Base-by-base conservation (phyloP, 2,888 invertebrate genomes). In the Cephus pulcher region DNA sequence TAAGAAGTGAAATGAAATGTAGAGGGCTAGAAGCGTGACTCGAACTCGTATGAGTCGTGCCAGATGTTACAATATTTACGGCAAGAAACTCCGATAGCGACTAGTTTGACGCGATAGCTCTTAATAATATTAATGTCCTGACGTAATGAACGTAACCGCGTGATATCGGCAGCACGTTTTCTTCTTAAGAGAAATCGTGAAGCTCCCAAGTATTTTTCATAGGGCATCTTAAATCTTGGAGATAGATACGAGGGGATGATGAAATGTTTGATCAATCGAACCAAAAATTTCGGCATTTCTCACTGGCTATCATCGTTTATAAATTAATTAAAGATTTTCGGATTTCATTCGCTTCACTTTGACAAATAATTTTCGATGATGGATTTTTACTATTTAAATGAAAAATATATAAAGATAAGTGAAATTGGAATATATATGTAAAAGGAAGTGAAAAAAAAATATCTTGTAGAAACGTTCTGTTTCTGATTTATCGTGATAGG, bases 1-100 rank as follows among this genome's bases (percentile, higher is more conserved):
- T 84, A 84, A 87, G 85, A 88, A 87, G 85, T 85, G 83, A 88
- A 89, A 89, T 89, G 88, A 88, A 89, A 89, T 89, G 90, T 89
- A 88, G 87, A 85, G 82, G 84, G 86, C 84, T 79, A 83, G 85
- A 86, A 84, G 86, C 88, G 89, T 89, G 89, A 89, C 89, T 89
- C 85, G 88, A 89, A 87, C 85, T 82, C 86, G 86, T 88, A 89
- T 86, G 87, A 89, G 88, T 88, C 82, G 84, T 84, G 80, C 88
- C 90, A 90, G 90, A 89, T 90, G 90, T 88, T 90, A 86, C 90
- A 88, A 88, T 90, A 90, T 90, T 90, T 89, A 90, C 88, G 87
- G 87, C 86, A 76, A 78, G 78, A 73, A 78, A 74, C 73, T 73
- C 73, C 70, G 73, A 78, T 78, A 73, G 78, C 75, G 73, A 35